Conservation (phyloP, 2,113 vertebrate genomes). For the Tachysurus vachellii region DNA sequence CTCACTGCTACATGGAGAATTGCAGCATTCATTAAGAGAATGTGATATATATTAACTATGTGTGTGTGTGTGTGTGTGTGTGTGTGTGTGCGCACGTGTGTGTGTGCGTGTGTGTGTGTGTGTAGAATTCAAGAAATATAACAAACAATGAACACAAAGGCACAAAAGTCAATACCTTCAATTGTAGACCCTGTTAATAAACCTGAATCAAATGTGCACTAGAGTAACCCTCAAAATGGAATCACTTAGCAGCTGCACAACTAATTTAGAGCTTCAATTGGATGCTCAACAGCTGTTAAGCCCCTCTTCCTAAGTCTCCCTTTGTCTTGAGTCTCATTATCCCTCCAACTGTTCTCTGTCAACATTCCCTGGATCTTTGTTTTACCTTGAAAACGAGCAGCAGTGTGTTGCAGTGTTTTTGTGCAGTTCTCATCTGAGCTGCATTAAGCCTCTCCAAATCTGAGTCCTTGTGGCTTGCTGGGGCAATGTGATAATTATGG, state of each 20-base stretch:
- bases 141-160: neutral
- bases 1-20: slow-evolving; percentile 7
- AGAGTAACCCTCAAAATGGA: slow-evolving; percentile 22
- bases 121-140: neutral
- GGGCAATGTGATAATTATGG: slow-evolving; percentile 22
- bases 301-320: slow-evolving; percentile 35
- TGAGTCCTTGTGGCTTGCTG: neutral
- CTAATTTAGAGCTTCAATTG: slow-evolving; percentile 48
- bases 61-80: too few relatives aligned
- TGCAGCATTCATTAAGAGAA: slow-evolving; percentile 19
- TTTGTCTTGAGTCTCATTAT: slow-evolving; percentile 53
- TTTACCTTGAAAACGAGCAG: slow-evolving; percentile 40
- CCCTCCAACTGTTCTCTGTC: slow-evolving; percentile 54
- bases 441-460: slow-evolving; percentile 33
- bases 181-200: slow-evolving; percentile 34
- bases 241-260: slow-evolving; percentile 34
- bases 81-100: too few relatives aligned
- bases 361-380: slow-evolving; percentile 18
- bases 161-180: slow-evolving; percentile 22
- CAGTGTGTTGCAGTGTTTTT: neutral
- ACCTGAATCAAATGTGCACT: slow-evolving; percentile 26
- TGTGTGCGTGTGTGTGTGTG: too few relatives aligned
- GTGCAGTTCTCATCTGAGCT: slow-evolving; percentile 16
- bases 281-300: slow-evolving; percentile 50
- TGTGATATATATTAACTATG: neutral